phyloP scores from a whole-genome alignment of 1,140 invertebrate species.

The Drosophila burlai region DNA sequence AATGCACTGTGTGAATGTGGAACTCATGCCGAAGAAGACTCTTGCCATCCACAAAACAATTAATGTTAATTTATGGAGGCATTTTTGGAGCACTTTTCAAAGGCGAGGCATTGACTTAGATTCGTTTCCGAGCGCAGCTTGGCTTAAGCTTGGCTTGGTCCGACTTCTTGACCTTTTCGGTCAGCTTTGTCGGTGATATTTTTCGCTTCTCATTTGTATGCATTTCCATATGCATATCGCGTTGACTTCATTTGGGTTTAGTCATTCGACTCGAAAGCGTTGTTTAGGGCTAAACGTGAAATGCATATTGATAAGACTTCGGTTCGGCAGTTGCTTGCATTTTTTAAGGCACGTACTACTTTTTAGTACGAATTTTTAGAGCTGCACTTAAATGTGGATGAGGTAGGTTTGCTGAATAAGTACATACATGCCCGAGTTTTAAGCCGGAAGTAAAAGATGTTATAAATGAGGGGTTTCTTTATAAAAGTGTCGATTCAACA shows the following conservation, averaged over 20 bases:
- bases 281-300: conserved; percentile 62
- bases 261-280: conserved; percentile 33
- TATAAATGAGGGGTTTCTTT: background rate
- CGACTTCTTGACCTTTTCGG: conserved; percentile 15
- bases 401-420: conserved; percentile 22
- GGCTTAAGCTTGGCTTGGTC: conserved; percentile 17
- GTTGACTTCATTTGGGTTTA: conserved; percentile 37
- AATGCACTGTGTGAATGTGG: conserved; percentile 42
- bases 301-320: conserved; percentile 65
- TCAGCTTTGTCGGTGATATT: background rate
- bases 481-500: background rate
- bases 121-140: conserved; percentile 6
- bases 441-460: conserved; percentile 27
- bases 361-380: conserved; percentile 29
- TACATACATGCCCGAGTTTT: conserved; percentile 15
- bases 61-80: conserved; percentile 43
- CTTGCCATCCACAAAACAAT: conserved; percentile 22
- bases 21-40: conserved; percentile 18
- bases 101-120: conserved; percentile 26
- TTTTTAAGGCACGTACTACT: conserved; percentile 61
- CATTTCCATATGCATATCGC: conserved; percentile 36
- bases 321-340: conserved; percentile 35
- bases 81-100: conserved; percentile 34
- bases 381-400: conserved; percentile 13
- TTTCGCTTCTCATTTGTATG: conserved; percentile 13